A percentile compares a stretch with the other conserved stretches of the same genome.
Conservation (phyloP, 2,797 vertebrate genomes). For the Carcharodon carcharias region DNA sequence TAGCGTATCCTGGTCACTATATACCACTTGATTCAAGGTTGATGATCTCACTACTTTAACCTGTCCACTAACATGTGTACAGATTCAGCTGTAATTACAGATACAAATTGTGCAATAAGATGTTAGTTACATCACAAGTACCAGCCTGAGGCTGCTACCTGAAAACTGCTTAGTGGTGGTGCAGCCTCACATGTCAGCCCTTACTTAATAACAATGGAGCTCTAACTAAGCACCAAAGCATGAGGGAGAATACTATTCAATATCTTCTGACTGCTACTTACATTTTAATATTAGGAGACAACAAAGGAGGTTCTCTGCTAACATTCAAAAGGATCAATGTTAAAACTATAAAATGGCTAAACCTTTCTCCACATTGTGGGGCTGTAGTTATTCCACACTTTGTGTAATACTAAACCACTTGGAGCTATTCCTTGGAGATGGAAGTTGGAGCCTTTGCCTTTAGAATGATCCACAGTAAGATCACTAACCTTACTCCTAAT, state of each 20-base stretch:
- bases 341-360: background rate
- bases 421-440: background rate
- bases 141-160: background rate
- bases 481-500: background rate
- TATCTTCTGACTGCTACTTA: background rate
- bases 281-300: background rate
- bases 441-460: background rate
- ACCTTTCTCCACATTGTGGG: background rate
- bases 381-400: too few species aligned
- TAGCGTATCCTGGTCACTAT: background rate
- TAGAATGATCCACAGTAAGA: background rate
- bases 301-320: background rate
- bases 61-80: background rate
- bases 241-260: background rate
- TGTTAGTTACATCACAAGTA: background rate
- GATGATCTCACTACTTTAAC: background rate
- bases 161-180: background rate
- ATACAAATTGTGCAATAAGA: background rate
- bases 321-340: background rate
- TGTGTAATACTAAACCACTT: background rate
- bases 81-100: background rate
- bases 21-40: background rate
- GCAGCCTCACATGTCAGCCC: background rate
- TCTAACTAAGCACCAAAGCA: background rate
- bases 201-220: background rate